phyloP scores from a whole-genome alignment of 2,888 invertebrate species.

The Alsophila aescularia region DNA sequence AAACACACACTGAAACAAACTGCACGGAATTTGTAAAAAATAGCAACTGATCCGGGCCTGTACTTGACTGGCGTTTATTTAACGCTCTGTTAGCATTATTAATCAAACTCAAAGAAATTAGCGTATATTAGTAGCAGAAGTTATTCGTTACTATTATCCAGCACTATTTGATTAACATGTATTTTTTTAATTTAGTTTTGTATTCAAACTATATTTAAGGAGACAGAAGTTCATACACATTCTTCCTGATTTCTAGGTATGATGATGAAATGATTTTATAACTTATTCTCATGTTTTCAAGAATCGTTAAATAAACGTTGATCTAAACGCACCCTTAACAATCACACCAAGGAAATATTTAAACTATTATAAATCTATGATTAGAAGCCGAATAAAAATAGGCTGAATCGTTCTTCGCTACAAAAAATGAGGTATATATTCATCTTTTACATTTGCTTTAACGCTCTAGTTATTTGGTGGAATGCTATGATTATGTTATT shows the following conservation, averaged over 20 bases:
- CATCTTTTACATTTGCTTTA: slow-evolving; percentile 43
- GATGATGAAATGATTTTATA: too few species aligned
- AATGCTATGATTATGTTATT: slow-evolving; percentile 44
- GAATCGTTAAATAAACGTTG: slow-evolving; percentile 2
- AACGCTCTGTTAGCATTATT: background rate
- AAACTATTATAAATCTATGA: slow-evolving; percentile 42
- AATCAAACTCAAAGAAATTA: too few species aligned
- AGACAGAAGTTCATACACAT: too few species aligned
- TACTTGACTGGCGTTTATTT: background rate
- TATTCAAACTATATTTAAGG: too few species aligned
- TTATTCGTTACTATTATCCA: too few species aligned
- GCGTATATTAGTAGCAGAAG: too few species aligned
- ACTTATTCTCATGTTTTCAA: too few species aligned
- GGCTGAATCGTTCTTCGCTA: slow-evolving; percentile 62
- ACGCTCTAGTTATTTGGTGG: slow-evolving; percentile 51
- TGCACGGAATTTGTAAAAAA: background rate
- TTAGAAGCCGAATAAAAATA: slow-evolving; percentile 59
- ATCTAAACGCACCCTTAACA: background rate
- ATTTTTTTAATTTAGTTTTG: too few species aligned
- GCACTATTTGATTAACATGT: too few species aligned
- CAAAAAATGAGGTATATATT: slow-evolving; percentile 79
- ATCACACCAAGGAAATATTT: slow-evolving; percentile 41
- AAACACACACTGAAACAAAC: background rate
- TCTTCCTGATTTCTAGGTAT: too few species aligned
- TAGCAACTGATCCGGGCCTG: background rate